These are phyloP conservation scores for Hydrochoerus hydrochaeris DNA, from an alignment of 2,113 vertebrate species.

Conservation along the genomic window DNA sequence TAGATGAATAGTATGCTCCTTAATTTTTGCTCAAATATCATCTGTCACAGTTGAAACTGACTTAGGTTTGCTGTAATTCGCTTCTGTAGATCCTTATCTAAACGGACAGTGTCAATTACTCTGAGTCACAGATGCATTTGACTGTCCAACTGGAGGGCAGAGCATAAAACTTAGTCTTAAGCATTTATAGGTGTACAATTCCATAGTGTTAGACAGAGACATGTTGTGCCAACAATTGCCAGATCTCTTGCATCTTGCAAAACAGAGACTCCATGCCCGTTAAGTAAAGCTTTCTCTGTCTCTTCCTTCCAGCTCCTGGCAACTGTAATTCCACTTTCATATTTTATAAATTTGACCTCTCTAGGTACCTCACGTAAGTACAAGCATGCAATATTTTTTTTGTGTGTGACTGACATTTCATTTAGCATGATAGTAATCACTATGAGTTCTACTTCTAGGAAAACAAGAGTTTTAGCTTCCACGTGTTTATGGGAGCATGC, in stretches of 20 bases:
- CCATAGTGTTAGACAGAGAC: neutral
- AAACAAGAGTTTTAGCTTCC: neutral
- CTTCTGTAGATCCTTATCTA: conserved; percentile 44
- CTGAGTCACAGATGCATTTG: neutral
- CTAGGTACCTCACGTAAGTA: neutral
- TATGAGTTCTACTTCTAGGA: neutral
- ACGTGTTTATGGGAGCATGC: neutral
- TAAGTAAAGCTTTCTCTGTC: neutral
- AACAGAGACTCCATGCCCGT: neutral
- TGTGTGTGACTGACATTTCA: neutral
- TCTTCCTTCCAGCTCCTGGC: neutral
- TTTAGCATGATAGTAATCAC: neutral
- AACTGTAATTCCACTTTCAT: neutral
- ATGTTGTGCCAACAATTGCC: neutral
- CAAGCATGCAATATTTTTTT: neutral
- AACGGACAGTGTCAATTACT: neutral
- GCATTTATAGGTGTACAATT: neutral
- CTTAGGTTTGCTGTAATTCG: conserved; percentile 72
- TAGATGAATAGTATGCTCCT: neutral
- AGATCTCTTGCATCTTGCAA: conserved; percentile 12
- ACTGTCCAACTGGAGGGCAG: neutral
- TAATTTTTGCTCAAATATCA: conserved; percentile 23
- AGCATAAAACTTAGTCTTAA: neutral
- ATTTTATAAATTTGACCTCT: neutral
- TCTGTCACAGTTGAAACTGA: conserved; percentile 53